Evolutionary conservation across 2,888 invertebrate species (phyloP).

Genomic region (Salpingus planirostris): DNA sequence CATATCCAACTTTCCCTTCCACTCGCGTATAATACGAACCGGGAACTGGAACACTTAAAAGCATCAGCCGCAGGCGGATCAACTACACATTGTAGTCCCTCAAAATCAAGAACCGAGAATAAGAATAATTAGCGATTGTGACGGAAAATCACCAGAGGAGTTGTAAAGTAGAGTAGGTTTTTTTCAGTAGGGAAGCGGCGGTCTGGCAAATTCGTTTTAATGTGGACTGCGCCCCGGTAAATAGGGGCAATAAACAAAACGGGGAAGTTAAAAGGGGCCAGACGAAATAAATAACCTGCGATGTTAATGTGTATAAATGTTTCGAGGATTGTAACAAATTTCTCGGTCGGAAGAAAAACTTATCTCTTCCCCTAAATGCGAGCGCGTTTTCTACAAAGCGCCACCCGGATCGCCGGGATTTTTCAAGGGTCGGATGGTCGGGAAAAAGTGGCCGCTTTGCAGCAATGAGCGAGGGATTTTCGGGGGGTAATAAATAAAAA

Average conservation of each 20-base stretch:
- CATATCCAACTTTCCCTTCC: too few species aligned
- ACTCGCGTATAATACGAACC: too few species aligned
- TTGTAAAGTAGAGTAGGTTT: too few species aligned
- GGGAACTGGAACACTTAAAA: too few species aligned
- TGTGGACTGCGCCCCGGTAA: conserved; percentile 3
- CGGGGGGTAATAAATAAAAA: conserved; percentile 41
- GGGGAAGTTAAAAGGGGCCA: conserved; percentile 38
- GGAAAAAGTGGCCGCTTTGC: conserved; percentile 12
- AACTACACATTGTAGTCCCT: too few species aligned
- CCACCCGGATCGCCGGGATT: conserved; percentile 3
- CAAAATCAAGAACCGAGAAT: too few species aligned
- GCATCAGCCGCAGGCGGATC: too few species aligned
- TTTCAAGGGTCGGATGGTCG: background rate
- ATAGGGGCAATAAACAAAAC: conserved; percentile 31
- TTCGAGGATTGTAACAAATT: conserved; percentile 41
- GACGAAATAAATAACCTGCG: conserved; percentile 40
- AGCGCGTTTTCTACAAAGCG: background rate
- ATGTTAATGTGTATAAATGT: conserved; percentile 42
- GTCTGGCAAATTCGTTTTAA: too few species aligned
- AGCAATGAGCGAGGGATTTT: conserved; percentile 17
- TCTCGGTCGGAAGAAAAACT: conserved; percentile 39
- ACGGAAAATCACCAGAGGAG: too few species aligned
- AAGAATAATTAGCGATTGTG: too few species aligned
- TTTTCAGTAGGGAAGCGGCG: too few species aligned
- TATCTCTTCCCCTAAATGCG: conserved; percentile 29